Evolutionary conservation across 2,797 vertebrate species (phyloP).

Genomic region (Gymnodraco acuticeps): DNA sequence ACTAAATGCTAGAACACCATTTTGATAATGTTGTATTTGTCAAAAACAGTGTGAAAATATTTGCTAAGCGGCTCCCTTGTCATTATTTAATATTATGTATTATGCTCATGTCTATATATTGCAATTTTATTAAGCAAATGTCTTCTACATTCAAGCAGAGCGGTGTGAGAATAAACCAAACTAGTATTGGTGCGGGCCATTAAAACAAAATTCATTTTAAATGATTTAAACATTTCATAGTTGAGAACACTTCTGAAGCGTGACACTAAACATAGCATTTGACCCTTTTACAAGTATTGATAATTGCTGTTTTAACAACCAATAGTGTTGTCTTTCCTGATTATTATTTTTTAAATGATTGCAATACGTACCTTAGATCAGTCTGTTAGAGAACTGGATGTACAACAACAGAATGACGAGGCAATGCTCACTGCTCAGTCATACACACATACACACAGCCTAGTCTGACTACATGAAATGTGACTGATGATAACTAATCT

Average conservation of each 20-base stretch:
- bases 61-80: too few relatives aligned
- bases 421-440: background rate
- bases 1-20: too few relatives aligned
- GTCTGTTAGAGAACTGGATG: background rate
- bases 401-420: background rate
- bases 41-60: too few relatives aligned
- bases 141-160: background rate
- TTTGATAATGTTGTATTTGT: too few relatives aligned
- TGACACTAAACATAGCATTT: background rate
- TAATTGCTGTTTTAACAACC: background rate
- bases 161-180: background rate
- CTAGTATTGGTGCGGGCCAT: background rate
- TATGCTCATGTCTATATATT: too few relatives aligned
- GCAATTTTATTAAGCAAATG: background rate
- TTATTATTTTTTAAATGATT: background rate
- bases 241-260: background rate
- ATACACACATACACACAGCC: background rate
- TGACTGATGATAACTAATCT: slow-evolving; percentile 4
- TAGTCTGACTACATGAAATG: slow-evolving; percentile 1
- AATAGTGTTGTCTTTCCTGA: background rate
- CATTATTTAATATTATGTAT: too few relatives aligned
- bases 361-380: background rate
- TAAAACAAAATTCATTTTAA: background rate
- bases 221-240: background rate
- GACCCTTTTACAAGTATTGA: background rate